Evolutionary conservation across 2,797 vertebrate genomes (phyloP).

Genomic region (Sylvilagus floridanus): DNA sequence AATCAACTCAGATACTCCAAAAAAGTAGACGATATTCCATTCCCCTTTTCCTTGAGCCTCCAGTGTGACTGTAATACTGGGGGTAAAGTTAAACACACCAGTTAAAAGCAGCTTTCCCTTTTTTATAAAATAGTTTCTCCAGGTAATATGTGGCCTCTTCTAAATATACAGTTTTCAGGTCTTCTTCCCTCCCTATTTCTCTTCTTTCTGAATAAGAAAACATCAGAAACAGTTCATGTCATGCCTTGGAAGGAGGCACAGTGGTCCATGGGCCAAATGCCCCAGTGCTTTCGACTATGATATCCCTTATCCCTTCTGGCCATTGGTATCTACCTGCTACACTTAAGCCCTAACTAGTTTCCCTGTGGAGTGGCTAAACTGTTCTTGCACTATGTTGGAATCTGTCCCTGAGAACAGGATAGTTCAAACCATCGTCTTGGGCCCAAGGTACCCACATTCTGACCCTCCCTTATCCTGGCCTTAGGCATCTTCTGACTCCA

Average conservation of each 20-base stretch:
- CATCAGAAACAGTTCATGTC: neutral
- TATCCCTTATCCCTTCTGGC: neutral
- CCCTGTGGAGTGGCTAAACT: neutral
- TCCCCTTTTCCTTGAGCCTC: neutral
- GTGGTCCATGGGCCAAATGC: neutral
- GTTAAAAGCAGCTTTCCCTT: conserved; percentile 9
- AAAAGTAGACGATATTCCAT: neutral
- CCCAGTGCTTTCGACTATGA: neutral
- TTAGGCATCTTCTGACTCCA: neutral
- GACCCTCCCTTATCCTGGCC: neutral
- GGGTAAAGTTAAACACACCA: neutral
- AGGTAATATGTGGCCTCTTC: neutral
- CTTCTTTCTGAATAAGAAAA: neutral
- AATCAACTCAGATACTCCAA: neutral
- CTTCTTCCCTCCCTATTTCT: neutral
- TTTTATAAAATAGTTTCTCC: neutral
- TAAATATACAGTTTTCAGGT: neutral
- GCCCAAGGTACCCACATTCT: neutral
- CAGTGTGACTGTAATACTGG: neutral
- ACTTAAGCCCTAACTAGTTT: neutral
- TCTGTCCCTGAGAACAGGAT: neutral
- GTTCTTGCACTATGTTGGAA: neutral
- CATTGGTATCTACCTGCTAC: neutral
- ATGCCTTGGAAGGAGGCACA: neutral
- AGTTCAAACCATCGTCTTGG: neutral